Conservation (phyloP, 2,797 vertebrate genomes). For the Bradypodion pumilum region DNA sequence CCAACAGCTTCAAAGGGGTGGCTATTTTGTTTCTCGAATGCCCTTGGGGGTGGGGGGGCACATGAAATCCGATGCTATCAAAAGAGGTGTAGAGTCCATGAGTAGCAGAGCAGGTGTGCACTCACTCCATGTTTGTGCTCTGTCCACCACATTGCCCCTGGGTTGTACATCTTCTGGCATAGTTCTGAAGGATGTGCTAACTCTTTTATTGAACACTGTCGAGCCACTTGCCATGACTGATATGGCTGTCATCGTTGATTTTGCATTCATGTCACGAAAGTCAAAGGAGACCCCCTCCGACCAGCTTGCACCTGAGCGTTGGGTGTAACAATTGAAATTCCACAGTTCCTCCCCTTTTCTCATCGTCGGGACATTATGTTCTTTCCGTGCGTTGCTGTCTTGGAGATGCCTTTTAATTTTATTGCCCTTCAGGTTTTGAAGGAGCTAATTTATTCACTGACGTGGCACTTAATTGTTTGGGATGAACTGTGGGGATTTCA, state of each 20-base stretch:
- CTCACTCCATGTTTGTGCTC: background rate
- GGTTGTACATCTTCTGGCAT: background rate
- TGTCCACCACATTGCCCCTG: no score
- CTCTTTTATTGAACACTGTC: background rate
- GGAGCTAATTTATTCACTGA: constrained; percentile 32
- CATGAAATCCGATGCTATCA: background rate
- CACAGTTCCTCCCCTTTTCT: background rate
- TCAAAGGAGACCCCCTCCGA: background rate
- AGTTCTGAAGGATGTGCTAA: background rate
- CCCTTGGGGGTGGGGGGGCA: no score
- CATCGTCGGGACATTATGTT: background rate
- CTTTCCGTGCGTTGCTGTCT: background rate
- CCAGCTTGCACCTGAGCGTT: no score
- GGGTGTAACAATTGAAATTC: background rate
- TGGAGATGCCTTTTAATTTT: background rate
- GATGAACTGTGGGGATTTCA: no score
- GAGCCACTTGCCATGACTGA: background rate
- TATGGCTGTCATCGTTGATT: background rate
- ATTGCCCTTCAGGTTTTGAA: constrained; percentile 11
- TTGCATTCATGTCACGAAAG: background rate
- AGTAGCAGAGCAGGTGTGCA: no score
- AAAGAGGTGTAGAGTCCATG: no score
- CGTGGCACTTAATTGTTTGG: background rate
- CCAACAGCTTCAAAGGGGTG: no score
- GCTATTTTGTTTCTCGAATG: no score